Evolutionary conservation across 53 echinoderm and acorn worm species (phyloP).

Genomic region (Crossaster papposus): DNA sequence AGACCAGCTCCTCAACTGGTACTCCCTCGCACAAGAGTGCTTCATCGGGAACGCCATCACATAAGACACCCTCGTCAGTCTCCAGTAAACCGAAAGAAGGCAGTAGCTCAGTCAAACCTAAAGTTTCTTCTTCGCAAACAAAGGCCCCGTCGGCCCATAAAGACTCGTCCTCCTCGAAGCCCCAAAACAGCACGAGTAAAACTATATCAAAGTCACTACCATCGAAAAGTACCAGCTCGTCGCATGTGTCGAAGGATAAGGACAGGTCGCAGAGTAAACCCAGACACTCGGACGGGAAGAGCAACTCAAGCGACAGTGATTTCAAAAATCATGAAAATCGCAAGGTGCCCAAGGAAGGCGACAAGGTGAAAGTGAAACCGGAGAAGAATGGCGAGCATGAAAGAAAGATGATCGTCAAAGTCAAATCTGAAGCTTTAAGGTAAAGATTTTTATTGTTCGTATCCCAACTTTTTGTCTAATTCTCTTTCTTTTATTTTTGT

Average conservation of each 20-base stretch:
- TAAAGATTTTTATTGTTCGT: background rate
- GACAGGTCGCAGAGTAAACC: slow-evolving; percentile 24
- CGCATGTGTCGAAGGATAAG: slow-evolving; percentile 33
- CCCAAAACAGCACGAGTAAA: slow-evolving; percentile 17
- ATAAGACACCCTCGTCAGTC: background rate
- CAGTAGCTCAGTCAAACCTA: slow-evolving; percentile 41
- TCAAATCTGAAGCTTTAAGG: slow-evolving; percentile 6
- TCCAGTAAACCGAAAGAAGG: slow-evolving; percentile 32
- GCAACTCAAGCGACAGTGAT: slow-evolving; percentile 59
- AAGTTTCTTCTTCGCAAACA: slow-evolving; percentile 37
- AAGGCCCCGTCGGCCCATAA: slow-evolving; percentile 16
- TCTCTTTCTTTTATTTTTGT: background rate
- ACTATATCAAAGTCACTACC: slow-evolving; percentile 24
- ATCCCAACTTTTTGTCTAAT: background rate
- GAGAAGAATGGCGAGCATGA: slow-evolving; percentile 60
- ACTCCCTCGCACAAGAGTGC: too few relatives aligned
- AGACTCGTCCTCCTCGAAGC: slow-evolving; percentile 49
- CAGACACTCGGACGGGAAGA: slow-evolving; percentile 42
- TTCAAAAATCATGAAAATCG: slow-evolving; percentile 59
- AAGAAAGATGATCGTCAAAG: slow-evolving; percentile 46
- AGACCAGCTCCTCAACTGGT: slow-evolving; percentile 29
- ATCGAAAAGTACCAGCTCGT: slow-evolving; percentile 12
- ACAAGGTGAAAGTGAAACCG: slow-evolving; percentile 67
- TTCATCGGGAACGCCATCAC: background rate
- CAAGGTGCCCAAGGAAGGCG: slow-evolving; percentile 53